These are phyloP conservation scores for Sebastes ruberrimus DNA, from an alignment of 2,797 vertebrate genomes.

Conservation along the genomic window DNA sequence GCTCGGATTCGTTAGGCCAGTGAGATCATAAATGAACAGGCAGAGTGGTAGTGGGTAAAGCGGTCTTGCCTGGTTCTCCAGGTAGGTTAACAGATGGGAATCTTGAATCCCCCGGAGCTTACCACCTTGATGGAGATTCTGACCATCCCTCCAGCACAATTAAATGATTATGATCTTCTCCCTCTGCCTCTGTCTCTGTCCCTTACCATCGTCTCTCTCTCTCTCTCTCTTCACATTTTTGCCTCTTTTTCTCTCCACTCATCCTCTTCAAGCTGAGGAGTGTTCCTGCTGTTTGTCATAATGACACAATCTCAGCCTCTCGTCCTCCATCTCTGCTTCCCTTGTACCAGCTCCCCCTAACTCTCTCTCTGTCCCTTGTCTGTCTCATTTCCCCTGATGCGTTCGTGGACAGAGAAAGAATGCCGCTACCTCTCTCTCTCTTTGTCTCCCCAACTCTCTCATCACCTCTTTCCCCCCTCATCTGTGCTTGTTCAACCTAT, in stretches of 20 bases:
- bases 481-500: slow-evolving; percentile 43
- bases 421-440: not conserved
- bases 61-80: slow-evolving; percentile 22
- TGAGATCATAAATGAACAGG: slow-evolving; percentile 37
- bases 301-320: slow-evolving; percentile 78
- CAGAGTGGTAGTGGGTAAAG: slow-evolving; percentile 25
- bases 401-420: slow-evolving; percentile 45
- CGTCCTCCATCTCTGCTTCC: slow-evolving; percentile 58
- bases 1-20: slow-evolving; percentile 31
- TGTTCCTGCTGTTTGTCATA: slow-evolving; percentile 77
- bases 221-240: slow-evolving; percentile 30
- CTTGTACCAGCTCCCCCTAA: slow-evolving; percentile 52
- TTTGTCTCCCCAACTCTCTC: slow-evolving; percentile 55
- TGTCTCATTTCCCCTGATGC: slow-evolving; percentile 68
- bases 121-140: slow-evolving; percentile 67
- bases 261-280: slow-evolving; percentile 66
- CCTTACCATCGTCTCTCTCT: slow-evolving; percentile 33
- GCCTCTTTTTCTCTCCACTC: slow-evolving; percentile 47
- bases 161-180: slow-evolving; percentile 85
- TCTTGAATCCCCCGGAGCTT: slow-evolving; percentile 55
- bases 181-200: slow-evolving; percentile 51
- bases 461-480: slow-evolving; percentile 43
- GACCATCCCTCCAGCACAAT: slow-evolving; percentile 79
- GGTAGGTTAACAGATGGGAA: slow-evolving; percentile 52
- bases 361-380: slow-evolving; percentile 44